phyloP scores from a whole-genome alignment of 2,888 invertebrate species.

The Troilus luridus region DNA sequence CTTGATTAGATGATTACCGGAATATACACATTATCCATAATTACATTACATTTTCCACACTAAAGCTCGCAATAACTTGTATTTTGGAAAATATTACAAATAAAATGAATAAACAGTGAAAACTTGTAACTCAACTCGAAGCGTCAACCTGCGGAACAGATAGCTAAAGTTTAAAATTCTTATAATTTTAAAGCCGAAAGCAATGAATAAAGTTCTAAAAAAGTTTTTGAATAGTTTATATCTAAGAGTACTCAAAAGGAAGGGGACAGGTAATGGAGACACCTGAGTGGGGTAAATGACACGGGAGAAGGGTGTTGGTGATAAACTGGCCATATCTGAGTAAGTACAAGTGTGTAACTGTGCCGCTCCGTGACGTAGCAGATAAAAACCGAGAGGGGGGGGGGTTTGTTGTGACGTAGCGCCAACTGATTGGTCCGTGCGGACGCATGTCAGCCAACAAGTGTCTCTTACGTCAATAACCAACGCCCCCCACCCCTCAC shows the following conservation, averaged over 20 bases:
- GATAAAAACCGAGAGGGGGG: constrained; percentile 14
- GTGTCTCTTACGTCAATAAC: constrained; percentile 59
- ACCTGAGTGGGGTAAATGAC: not conserved
- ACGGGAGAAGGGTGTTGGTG: not conserved
- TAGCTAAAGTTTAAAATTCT: too few relatives aligned
- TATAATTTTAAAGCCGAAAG: not conserved
- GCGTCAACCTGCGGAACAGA: too few relatives aligned
- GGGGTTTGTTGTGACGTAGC: constrained; percentile 35
- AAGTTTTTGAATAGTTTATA: not conserved
- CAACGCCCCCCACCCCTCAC: not conserved
- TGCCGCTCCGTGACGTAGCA: constrained; percentile 28
- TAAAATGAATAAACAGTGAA: too few relatives aligned
- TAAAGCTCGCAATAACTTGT: too few relatives aligned
- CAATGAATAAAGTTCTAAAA: not conserved
- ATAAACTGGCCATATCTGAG: constrained; percentile 29
- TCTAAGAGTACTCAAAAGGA: not conserved
- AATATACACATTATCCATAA: too few relatives aligned
- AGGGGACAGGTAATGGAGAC: not conserved
- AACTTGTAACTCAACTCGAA: too few relatives aligned
- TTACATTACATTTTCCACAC: too few relatives aligned
- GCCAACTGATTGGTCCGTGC: constrained; percentile 42
- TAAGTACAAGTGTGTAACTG: constrained; percentile 23
- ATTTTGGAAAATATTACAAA: too few relatives aligned
- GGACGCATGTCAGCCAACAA: constrained; percentile 58
- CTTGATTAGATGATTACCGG: too few relatives aligned